Conservation (phyloP, 2,797 vertebrate genomes). For the Hylomyscus alleni region DNA sequence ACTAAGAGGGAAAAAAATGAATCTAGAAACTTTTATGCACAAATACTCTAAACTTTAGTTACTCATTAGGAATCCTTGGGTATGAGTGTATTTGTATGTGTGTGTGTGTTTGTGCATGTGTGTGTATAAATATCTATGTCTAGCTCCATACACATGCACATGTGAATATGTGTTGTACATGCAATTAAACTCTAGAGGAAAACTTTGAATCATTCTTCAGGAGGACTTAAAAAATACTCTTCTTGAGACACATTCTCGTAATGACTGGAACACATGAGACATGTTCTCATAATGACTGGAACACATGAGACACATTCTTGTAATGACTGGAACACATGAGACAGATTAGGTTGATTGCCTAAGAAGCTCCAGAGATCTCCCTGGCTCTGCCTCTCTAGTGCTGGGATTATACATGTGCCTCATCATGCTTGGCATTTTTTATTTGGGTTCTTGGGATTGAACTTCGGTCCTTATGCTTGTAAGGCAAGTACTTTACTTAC, state of each 20-base stretch:
- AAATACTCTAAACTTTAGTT: neutral
- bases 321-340: neutral
- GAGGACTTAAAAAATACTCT: neutral
- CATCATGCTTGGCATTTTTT: neutral
- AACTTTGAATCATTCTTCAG: neutral
- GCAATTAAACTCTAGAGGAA: neutral
- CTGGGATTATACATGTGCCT: neutral
- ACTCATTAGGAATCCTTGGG: neutral
- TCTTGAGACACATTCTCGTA: neutral
- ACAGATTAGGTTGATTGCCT: neutral
- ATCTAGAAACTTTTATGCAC: neutral
- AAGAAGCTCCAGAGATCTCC: neutral
- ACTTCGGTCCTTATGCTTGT: neutral
- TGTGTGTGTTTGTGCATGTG: neutral
- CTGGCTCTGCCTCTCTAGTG: neutral
- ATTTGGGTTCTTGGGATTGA: neutral
- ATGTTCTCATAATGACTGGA: neutral
- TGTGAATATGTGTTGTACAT: neutral
- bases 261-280: neutral
- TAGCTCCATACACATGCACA: neutral
- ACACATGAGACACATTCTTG: neutral
- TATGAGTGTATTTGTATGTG: neutral
- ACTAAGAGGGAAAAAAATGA: neutral
- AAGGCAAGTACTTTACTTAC: neutral
- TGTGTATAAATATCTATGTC: neutral